phyloP scores from a whole-genome alignment of 2,888 invertebrate genomes.

The Mesoligia furuncula region DNA sequence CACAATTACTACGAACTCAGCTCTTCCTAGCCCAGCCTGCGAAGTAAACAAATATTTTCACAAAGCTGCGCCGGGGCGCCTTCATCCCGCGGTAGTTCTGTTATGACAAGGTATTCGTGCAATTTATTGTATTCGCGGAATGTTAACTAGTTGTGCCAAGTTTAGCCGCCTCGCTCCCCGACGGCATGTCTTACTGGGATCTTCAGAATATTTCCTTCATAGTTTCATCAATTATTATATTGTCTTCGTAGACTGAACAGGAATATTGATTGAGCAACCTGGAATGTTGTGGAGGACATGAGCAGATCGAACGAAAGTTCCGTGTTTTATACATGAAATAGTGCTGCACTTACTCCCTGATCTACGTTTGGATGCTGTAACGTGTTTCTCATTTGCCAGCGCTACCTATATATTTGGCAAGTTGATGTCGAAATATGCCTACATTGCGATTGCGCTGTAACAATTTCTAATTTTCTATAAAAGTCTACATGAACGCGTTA shows the following conservation, averaged over 20 bases:
- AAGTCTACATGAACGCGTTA: background rate
- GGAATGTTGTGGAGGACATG: background rate
- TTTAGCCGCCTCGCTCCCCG: conserved; percentile 17
- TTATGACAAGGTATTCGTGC: conserved; percentile 35
- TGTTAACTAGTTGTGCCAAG: conserved; percentile 47
- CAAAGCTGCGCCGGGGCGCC: background rate
- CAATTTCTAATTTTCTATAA: background rate
- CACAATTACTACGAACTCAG: background rate
- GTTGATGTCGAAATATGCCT: background rate
- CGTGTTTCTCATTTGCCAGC: background rate
- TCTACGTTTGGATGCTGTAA: background rate
- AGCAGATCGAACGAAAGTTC: background rate
- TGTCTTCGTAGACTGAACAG: conserved; percentile 6
- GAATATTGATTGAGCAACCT: conserved; percentile 1
- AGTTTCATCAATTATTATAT: conserved; percentile 46
- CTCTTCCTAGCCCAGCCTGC: background rate
- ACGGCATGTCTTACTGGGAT: conserved; percentile 23
- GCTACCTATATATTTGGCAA: background rate
- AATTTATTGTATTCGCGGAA: conserved; percentile 48
- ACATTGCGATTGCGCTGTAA: background rate
- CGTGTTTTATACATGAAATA: background rate
- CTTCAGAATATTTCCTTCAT: conserved; percentile 41
- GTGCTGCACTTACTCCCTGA: background rate
- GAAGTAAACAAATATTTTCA: conserved; percentile 15
- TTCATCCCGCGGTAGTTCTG: conserved; percentile 15